These are phyloP conservation scores for Smutsia temminckii DNA, from an alignment of 2,797 vertebrate species.

Conservation along the genomic window DNA sequence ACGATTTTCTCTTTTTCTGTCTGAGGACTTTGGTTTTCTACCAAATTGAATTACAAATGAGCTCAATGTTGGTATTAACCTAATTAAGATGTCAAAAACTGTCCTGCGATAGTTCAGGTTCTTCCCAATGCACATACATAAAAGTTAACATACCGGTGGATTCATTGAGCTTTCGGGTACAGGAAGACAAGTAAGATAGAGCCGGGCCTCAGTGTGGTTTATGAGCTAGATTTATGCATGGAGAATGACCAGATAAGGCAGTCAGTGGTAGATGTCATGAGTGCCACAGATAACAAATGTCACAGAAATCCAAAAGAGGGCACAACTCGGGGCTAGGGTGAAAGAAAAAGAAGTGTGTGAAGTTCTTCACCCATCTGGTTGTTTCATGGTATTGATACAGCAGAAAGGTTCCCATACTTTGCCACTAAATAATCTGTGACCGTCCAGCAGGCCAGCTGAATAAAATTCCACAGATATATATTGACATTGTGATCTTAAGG, in stretches of 20 bases:
- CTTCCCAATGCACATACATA: neutral
- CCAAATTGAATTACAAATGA: neutral
- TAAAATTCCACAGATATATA: neutral
- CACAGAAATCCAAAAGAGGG: neutral
- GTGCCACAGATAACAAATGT: neutral
- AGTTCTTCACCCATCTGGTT: neutral
- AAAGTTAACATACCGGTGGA: neutral
- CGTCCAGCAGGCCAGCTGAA: neutral
- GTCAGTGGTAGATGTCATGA: neutral
- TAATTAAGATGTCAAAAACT: neutral
- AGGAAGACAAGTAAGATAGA: neutral
- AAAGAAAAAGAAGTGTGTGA: constrained; percentile 8
- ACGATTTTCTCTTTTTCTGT: neutral
- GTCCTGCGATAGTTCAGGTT: neutral
- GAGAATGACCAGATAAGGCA: neutral
- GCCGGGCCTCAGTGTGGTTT: neutral
- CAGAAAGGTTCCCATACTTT: neutral
- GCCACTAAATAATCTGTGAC: neutral
- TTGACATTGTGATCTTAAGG: neutral
- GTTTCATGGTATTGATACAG: neutral
- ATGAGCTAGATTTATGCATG: neutral
- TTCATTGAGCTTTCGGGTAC: neutral
- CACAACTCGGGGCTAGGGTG: neutral
- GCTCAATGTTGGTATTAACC: neutral
- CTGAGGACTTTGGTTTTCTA: neutral